These are phyloP conservation scores for Reinhardtius hippoglossoides DNA, from an alignment of 2,113 vertebrate species.

Conservation along the genomic window DNA sequence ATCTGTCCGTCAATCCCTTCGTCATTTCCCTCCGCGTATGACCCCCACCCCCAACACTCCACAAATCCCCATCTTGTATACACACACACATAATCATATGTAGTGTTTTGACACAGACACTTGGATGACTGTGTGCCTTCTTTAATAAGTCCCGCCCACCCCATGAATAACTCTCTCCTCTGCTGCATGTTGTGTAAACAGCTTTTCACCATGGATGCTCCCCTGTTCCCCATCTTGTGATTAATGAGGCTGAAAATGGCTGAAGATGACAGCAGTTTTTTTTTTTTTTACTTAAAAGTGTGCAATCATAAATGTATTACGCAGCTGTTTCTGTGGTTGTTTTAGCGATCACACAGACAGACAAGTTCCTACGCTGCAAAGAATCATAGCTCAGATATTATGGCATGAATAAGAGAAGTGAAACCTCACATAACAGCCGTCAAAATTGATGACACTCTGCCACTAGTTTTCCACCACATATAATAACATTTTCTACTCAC, in stretches of 20 bases:
- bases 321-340: background rate
- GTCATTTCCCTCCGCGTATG: constrained; percentile 41
- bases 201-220: background rate
- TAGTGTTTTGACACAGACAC: constrained; percentile 43
- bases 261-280: background rate
- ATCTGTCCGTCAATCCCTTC: constrained; percentile 65
- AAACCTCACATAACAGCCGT: background rate
- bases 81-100: constrained; percentile 20
- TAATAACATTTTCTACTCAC: background rate
- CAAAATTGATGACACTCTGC: background rate
- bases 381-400: background rate
- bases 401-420: constrained; percentile 18
- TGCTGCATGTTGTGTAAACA: constrained; percentile 9
- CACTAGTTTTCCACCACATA: background rate
- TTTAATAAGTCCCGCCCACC: constrained; percentile 19
- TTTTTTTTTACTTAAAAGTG: background rate
- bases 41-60: constrained; percentile 27
- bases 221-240: background rate
- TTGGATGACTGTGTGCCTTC: background rate
- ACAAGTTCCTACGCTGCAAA: constrained; percentile 1
- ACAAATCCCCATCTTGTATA: constrained; percentile 7
- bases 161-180: constrained; percentile 4
- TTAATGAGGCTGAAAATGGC: background rate
- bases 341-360: background rate
- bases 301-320: background rate